phyloP scores from a whole-genome alignment of 2,888 invertebrate species.

The Anoncus sp. region DNA sequence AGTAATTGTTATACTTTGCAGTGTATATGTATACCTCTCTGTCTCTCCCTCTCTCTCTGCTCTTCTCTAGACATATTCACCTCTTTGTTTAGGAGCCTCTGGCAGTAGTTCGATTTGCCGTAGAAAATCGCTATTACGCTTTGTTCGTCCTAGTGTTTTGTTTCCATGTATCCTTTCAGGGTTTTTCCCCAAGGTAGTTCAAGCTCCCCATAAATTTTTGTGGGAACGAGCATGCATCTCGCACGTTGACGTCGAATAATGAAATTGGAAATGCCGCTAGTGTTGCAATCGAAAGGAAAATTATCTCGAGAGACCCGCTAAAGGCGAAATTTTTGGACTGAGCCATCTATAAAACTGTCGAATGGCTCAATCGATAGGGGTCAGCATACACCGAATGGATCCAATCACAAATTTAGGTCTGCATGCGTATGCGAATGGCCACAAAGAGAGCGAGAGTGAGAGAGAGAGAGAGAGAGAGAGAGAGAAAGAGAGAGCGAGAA shows the following conservation, averaged over 20 bases:
- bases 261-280: background rate
- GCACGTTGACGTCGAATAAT: slow-evolving; percentile 70
- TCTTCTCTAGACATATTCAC: too few relatives aligned
- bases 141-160: background rate
- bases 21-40: too few relatives aligned
- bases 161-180: background rate
- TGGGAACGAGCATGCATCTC: slow-evolving; percentile 43
- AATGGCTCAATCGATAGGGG: slow-evolving; percentile 26
- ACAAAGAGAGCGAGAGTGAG: slow-evolving; percentile 3
- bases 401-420: slow-evolving; percentile 22
- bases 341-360: slow-evolving; percentile 58
- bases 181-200: slow-evolving; percentile 41
- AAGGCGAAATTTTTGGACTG: slow-evolving; percentile 52
- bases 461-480: background rate
- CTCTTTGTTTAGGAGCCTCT: too few relatives aligned
- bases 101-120: background rate
- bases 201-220: slow-evolving; percentile 9
- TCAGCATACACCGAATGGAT: slow-evolving; percentile 5
- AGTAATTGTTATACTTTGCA: too few relatives aligned
- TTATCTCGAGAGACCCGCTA: slow-evolving; percentile 60
- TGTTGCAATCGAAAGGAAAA: slow-evolving; percentile 66
- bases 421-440: background rate
- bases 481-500: background rate
- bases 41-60: too few relatives aligned
- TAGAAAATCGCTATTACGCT: background rate